Percentiles rank a stretch among this genome's conserved stretches.
Evolutionary conservation across 2,888 invertebrate genomes (phyloP).

Genomic region (Tachina grossa): DNA sequence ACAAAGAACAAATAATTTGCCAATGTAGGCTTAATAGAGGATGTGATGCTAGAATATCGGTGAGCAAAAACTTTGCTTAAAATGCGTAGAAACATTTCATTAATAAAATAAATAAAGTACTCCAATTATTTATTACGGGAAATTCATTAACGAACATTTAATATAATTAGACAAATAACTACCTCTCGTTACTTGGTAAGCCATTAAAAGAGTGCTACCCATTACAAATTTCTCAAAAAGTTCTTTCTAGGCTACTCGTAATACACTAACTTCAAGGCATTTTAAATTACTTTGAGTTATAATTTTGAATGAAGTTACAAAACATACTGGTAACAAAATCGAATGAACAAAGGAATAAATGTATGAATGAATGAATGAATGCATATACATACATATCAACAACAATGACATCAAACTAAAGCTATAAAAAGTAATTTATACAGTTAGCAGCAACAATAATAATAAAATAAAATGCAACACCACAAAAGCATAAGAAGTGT

Average conservation of each 20-base stretch:
- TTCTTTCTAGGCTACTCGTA: neutral
- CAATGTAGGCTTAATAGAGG: no score
- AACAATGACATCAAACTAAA: slow-evolving; percentile 42
- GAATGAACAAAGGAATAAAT: neutral
- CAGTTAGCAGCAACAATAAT: slow-evolving; percentile 29
- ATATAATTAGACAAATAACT: no score
- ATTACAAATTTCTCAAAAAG: neutral
- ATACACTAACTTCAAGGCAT: neutral
- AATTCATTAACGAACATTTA: no score
- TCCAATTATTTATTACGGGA: no score
- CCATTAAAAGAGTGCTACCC: no score
- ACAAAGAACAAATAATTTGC: no score
- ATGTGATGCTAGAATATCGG: no score
- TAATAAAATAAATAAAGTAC: no score
- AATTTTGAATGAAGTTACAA: slow-evolving; percentile 55
- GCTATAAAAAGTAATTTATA: slow-evolving; percentile 29
- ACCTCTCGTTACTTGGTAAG: no score
- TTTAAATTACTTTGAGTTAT: slow-evolving; percentile 40
- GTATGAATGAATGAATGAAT: slow-evolving; percentile 24
- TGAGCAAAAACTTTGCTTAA: no score
- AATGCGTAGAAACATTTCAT: no score
- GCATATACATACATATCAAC: slow-evolving; percentile 26
- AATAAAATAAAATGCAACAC: slow-evolving; percentile 16
- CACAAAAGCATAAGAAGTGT: slow-evolving; percentile 41
- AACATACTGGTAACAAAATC: neutral